Percentiles rank a stretch among this genome's conserved stretches.
phyloP scores from a whole-genome alignment of 1,140 invertebrate species.

The Sinonovacula constricta region DNA sequence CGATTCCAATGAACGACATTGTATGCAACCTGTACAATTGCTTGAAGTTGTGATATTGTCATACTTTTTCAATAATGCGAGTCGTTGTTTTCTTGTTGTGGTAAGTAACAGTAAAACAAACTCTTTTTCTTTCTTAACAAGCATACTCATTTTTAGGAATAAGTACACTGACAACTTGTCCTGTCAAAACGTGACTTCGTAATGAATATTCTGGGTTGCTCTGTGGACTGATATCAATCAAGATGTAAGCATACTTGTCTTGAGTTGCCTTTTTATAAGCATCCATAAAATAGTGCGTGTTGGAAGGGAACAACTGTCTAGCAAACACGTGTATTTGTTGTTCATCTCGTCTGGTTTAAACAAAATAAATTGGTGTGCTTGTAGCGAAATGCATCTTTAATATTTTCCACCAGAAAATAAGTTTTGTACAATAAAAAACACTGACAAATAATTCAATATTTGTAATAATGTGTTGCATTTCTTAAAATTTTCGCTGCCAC shows the following conservation, averaged over 20 bases:
- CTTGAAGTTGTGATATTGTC: background rate
- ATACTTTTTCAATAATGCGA: background rate
- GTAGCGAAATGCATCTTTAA: background rate
- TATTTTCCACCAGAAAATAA: too few species aligned
- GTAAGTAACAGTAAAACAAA: too few species aligned
- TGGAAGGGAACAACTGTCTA: too few species aligned
- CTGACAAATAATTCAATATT: slow-evolving; percentile 1
- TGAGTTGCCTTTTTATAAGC: background rate
- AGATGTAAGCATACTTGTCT: background rate
- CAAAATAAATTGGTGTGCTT: too few species aligned
- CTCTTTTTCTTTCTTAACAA: background rate
- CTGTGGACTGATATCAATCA: too few species aligned
- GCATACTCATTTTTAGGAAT: background rate
- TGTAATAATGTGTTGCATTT: background rate
- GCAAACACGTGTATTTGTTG: too few species aligned
- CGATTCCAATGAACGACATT: background rate
- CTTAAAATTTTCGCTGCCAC: background rate
- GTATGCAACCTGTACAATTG: background rate
- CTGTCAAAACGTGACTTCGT: slow-evolving; percentile 1
- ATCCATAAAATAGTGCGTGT: too few species aligned
- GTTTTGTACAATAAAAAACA: slow-evolving; percentile 4
- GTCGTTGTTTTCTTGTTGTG: slow-evolving; percentile 4
- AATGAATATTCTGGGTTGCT: slow-evolving; percentile 1
- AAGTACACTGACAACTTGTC: too few species aligned
- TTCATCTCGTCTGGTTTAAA: too few species aligned